Conservation (phyloP, 1,140 invertebrate genomes). For the Drosophila saltans region DNA sequence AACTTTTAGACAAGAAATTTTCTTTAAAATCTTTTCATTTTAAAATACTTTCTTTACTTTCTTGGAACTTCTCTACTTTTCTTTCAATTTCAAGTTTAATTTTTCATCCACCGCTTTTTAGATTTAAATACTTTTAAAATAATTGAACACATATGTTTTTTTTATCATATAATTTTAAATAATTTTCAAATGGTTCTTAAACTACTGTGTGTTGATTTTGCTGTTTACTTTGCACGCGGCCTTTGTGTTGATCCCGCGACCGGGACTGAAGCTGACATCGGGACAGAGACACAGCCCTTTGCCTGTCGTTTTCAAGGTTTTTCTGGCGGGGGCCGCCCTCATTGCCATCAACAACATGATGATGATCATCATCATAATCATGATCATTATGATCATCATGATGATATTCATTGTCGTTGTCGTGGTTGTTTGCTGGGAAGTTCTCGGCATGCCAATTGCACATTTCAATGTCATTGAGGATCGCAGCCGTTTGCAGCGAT, state of each 20-base stretch:
- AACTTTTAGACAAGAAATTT: no score
- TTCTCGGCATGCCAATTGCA: conserved; percentile 71
- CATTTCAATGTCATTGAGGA: conserved; percentile 79
- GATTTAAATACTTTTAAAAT: no score
- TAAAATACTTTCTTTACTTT: no score
- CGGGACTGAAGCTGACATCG: conserved; percentile 22
- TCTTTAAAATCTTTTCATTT: no score
- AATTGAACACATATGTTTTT: neutral
- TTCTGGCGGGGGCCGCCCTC: conserved; percentile 47
- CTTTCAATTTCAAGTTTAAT: no score
- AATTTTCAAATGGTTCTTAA: neutral
- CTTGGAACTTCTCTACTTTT: no score
- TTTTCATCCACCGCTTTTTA: no score
- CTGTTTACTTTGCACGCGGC: conserved; percentile 75
- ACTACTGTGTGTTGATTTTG: conserved; percentile 36
- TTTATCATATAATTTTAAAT: neutral
- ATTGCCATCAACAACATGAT: neutral
- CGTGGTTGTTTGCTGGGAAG: conserved; percentile 29
- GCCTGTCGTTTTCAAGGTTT: conserved; percentile 61
- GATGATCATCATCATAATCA: neutral
- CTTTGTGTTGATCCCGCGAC: conserved; percentile 73
- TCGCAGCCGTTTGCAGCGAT: conserved; percentile 55
- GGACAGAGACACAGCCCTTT: conserved; percentile 39
- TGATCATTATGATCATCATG: neutral
- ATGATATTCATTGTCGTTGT: conserved; percentile 17